Conservation (phyloP, 2,888 invertebrate species). For the Oxystoma pomonae region DNA sequence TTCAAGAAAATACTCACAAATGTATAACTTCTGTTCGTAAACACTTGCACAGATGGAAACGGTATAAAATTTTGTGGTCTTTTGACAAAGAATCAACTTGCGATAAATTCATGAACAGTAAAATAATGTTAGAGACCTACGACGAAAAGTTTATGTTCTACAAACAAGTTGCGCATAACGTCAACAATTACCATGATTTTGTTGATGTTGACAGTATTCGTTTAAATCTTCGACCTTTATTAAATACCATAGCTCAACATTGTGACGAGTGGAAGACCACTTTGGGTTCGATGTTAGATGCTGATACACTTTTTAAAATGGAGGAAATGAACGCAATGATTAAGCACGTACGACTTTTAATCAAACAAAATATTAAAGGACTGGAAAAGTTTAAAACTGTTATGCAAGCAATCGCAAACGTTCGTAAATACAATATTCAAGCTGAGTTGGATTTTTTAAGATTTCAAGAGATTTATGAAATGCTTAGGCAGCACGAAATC, state of each 20-base stretch:
- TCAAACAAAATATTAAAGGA: conserved; percentile 73
- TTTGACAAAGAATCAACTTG: conserved; percentile 70
- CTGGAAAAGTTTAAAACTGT: conserved; percentile 79
- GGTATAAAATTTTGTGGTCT: conserved; percentile 72
- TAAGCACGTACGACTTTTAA: conserved; percentile 55
- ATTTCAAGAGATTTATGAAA: conserved; percentile 74
- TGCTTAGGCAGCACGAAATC: conserved; percentile 68
- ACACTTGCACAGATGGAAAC: conserved; percentile 64
- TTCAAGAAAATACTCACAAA: conserved; percentile 64
- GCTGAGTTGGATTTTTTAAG: conserved; percentile 72
- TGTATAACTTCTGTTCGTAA: conserved; percentile 62
- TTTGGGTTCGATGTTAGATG: conserved; percentile 65
- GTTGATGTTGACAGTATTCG: conserved; percentile 66
- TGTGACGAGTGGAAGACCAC: conserved; percentile 75
- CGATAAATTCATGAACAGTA: conserved; percentile 70
- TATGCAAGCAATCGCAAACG: conserved; percentile 74
- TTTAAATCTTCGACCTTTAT: conserved; percentile 69
- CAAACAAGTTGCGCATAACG: conserved; percentile 61
- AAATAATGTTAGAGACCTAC: conserved; percentile 60
- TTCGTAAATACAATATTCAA: conserved; percentile 71
- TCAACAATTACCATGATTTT: conserved; percentile 51
- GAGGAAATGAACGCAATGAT: conserved; percentile 63
- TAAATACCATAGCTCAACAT: conserved; percentile 66
- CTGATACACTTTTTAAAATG: conserved; percentile 66
- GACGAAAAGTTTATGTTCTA: conserved; percentile 86